These are phyloP conservation scores for Dione vanillae DNA, from an alignment of 2,888 invertebrate genomes.

Conservation along the genomic window DNA sequence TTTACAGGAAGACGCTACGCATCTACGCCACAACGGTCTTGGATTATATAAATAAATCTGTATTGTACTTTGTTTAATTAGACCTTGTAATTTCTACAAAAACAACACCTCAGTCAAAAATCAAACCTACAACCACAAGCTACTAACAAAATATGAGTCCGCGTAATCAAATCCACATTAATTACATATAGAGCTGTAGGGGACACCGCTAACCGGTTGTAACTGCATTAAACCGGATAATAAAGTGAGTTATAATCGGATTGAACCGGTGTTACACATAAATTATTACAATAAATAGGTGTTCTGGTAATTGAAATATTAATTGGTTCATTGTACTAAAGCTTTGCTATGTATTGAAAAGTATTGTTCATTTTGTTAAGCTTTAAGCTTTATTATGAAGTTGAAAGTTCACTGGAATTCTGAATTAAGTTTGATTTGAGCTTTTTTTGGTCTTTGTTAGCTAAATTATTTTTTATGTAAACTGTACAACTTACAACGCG, in stretches of 20 bases:
- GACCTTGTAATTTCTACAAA: too few species aligned
- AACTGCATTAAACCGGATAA: slow-evolving; percentile 68
- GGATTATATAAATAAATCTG: too few species aligned
- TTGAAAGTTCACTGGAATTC: too few species aligned
- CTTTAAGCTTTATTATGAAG: not conserved
- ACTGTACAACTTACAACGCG: too few species aligned
- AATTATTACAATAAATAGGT: slow-evolving; percentile 43
- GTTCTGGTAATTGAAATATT: slow-evolving; percentile 41
- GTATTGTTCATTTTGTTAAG: not conserved
- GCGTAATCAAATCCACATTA: slow-evolving; percentile 32
- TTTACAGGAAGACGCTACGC: too few species aligned
- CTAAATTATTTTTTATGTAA: too few species aligned
- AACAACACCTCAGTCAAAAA: not conserved
- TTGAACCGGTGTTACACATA: slow-evolving; percentile 52
- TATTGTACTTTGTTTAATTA: too few species aligned
- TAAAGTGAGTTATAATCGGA: slow-evolving; percentile 63
- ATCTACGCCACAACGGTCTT: too few species aligned
- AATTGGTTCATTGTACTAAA: slow-evolving; percentile 22
- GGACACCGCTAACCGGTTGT: slow-evolving; percentile 54
- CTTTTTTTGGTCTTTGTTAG: too few species aligned
- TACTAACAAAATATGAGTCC: not conserved
- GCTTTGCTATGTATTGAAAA: slow-evolving; percentile 16
- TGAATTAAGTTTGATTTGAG: too few species aligned
- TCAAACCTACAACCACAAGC: not conserved
- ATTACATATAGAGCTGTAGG: slow-evolving; percentile 38